Evolutionary conservation across 2,888 invertebrate species (phyloP).

Genomic region (Platycheirus rosarum): DNA sequence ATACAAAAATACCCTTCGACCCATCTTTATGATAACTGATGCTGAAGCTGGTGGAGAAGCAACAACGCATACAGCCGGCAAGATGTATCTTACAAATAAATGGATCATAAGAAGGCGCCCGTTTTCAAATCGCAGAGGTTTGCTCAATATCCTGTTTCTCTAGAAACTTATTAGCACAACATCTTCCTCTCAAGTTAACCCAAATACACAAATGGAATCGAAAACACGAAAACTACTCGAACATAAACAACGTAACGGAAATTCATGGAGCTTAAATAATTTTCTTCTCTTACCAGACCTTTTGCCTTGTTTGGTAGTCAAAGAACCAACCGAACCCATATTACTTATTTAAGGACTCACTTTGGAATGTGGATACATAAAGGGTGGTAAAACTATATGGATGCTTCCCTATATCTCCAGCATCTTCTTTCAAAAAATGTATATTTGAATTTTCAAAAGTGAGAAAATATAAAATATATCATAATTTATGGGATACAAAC

Average conservation of each 20-base stretch:
- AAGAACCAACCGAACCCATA: conserved; percentile 49
- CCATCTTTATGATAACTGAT: neutral
- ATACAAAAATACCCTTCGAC: conserved; percentile 39
- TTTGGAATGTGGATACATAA: neutral
- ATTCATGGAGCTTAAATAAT: conserved; percentile 69
- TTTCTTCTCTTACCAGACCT: conserved; percentile 28
- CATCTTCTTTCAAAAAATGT: conserved; percentile 17
- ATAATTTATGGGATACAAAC: conserved; percentile 63
- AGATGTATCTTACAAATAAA: conserved; percentile 43
- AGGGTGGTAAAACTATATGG: conserved; percentile 2
- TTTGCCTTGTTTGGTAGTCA: neutral
- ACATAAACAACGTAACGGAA: conserved; percentile 43
- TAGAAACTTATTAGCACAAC: conserved; percentile 66
- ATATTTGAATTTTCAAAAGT: conserved; percentile 60
- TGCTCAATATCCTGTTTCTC: conserved; percentile 69
- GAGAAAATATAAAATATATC: conserved; percentile 54
- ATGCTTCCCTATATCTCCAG: conserved; percentile 5
- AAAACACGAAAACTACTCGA: conserved; percentile 28
- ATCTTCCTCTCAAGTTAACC: conserved; percentile 28
- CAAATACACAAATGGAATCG: conserved; percentile 39
- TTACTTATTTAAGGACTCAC: conserved; percentile 60
- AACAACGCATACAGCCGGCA: conserved; percentile 38
- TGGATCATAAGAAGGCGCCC: conserved; percentile 62
- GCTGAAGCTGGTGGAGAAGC: neutral
- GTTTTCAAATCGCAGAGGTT: conserved; percentile 57